Conservation (phyloP, 2,888 invertebrate species). For the Agriopis marginaria region DNA sequence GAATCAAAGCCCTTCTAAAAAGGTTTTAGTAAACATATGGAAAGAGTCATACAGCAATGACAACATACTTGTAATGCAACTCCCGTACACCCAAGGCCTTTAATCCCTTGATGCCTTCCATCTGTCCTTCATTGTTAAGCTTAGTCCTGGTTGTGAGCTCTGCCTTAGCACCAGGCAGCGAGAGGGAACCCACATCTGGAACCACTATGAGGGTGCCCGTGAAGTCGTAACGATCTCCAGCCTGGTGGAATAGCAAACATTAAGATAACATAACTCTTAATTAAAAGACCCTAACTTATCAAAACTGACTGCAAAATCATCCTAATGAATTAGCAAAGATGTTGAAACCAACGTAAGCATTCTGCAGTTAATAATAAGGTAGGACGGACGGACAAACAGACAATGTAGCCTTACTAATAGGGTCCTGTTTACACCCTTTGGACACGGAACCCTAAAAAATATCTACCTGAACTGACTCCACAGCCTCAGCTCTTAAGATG, state of each 20-base stretch:
- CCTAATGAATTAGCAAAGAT: too few species aligned
- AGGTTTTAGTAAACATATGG: neutral
- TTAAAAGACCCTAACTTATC: too few species aligned
- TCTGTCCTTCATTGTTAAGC: conserved; percentile 89
- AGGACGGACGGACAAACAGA: too few species aligned
- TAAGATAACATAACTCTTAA: too few species aligned
- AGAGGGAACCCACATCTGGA: conserved; percentile 96
- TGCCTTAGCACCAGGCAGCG: conserved; percentile 94
- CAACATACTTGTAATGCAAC: conserved; percentile 80
- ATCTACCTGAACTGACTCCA: conserved; percentile 96
- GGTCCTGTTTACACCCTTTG: too few species aligned
- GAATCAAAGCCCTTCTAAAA: too few species aligned
- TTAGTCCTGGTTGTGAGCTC: conserved; percentile 92
- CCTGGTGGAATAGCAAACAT: conserved; percentile 62
- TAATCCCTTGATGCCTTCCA: conserved; percentile 95
- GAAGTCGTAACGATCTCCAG: conserved; percentile 95
- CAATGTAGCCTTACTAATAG: too few species aligned
- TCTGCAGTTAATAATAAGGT: too few species aligned
- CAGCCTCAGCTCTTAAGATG: conserved; percentile 97
- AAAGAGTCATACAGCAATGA: neutral
- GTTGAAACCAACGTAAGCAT: too few species aligned
- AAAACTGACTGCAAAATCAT: too few species aligned
- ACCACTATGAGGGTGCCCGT: conserved; percentile 98
- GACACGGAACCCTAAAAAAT: neutral
- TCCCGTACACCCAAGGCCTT: conserved; percentile 88